These are phyloP conservation scores for Cephalopterus ornatus DNA, from an alignment of 2,113 vertebrate genomes.

Conservation along the genomic window DNA sequence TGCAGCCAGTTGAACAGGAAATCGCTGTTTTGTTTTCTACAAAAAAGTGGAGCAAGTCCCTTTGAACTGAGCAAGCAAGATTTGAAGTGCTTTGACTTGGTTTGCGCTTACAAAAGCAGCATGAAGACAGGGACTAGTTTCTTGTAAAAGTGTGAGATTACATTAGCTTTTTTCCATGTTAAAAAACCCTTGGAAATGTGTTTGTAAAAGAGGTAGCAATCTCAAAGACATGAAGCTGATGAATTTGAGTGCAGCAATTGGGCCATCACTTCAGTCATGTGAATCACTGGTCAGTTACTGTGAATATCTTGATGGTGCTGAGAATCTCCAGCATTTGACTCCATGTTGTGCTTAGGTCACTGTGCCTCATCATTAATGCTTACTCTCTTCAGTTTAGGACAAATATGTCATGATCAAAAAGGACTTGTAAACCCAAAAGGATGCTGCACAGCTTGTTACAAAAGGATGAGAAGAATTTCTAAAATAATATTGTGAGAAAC, in stretches of 20 bases:
- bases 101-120: neutral
- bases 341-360: neutral
- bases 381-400: neutral
- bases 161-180: neutral
- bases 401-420: neutral
- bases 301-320: neutral
- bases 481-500: neutral
- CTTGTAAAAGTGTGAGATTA: neutral
- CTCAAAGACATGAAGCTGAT: neutral
- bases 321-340: slow-evolving; percentile 5
- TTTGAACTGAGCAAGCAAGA: neutral
- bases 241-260: neutral
- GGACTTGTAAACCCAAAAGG: neutral
- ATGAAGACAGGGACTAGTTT: neutral
- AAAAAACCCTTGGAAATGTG: neutral
- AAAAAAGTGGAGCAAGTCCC: neutral
- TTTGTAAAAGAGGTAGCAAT: neutral
- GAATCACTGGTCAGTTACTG: neutral
- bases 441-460: accelerated
- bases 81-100: neutral
- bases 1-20: neutral
- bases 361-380: slow-evolving; percentile 16
- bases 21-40: neutral
- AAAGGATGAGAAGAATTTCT: neutral
- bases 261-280: neutral